These are phyloP conservation scores for Latrodectus geometricus DNA, from an alignment of 1,140 invertebrate genomes.

Conservation along the genomic window DNA sequence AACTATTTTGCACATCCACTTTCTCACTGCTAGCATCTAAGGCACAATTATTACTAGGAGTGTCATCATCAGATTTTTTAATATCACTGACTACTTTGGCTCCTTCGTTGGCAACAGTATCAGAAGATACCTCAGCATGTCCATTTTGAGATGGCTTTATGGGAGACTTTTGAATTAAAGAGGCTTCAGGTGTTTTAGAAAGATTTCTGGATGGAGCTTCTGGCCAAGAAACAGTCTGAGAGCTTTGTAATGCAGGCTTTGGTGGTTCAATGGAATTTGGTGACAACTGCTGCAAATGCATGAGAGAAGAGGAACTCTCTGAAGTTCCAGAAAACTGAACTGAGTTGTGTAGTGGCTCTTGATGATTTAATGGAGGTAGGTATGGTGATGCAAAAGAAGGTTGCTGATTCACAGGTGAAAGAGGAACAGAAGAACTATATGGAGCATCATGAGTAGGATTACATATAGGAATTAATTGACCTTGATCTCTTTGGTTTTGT, in stretches of 20 bases:
- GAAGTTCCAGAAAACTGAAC: constrained; percentile 24
- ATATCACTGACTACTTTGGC: constrained; percentile 7
- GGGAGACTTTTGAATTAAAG: constrained; percentile 10
- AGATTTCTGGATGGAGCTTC: background rate
- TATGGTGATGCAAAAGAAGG: constrained; percentile 40
- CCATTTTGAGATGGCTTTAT: constrained; percentile 50
- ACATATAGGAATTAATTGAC: constrained; percentile 53
- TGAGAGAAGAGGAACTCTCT: constrained; percentile 35
- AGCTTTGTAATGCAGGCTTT: constrained; percentile 4
- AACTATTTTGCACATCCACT: constrained; percentile 16
- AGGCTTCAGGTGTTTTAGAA: constrained; percentile 19
- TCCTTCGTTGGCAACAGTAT: background rate
- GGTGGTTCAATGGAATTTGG: constrained; percentile 37
- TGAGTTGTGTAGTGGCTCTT: constrained; percentile 4
- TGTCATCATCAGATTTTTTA: constrained; percentile 12
- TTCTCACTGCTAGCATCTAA: constrained; percentile 47
- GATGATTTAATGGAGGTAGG: constrained; percentile 48
- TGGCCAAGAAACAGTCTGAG: constrained; percentile 20
- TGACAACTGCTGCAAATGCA: constrained; percentile 54
- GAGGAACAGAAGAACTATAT: constrained; percentile 11
- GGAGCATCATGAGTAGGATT: constrained; percentile 30
- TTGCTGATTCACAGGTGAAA: constrained; percentile 15
- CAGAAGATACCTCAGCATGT: background rate
- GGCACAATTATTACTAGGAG: constrained; percentile 51
- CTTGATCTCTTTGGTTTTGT: constrained; percentile 65